Conservation (phyloP, 2,888 invertebrate genomes). For the Spilarctia lutea region DNA sequence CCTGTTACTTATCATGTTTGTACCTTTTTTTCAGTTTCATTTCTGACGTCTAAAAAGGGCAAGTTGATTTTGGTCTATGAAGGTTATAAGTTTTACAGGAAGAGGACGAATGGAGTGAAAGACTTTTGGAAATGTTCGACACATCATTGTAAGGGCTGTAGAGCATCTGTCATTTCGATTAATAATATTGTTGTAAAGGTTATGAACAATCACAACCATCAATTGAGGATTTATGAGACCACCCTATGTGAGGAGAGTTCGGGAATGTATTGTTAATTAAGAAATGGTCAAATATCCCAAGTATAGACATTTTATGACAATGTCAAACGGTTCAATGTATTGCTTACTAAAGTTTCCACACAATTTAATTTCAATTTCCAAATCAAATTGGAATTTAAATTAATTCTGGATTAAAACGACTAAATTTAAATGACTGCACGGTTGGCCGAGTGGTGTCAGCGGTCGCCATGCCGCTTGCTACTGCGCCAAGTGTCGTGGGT, state of each 20-base stretch:
- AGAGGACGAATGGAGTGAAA: constrained; percentile 12
- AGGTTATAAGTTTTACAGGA: constrained; percentile 17
- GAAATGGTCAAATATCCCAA: not conserved
- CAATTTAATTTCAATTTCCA: too few species aligned
- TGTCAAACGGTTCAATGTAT: too few species aligned
- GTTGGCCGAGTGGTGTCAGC: too few species aligned
- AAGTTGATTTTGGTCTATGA: constrained; percentile 8
- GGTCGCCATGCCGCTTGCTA: too few species aligned
- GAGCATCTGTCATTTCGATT: constrained; percentile 25
- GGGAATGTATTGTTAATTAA: not conserved
- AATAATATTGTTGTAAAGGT: not conserved
- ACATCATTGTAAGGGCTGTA: constrained; percentile 47
- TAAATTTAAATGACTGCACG: too few species aligned
- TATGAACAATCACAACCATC: constrained; percentile 11
- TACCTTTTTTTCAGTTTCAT: constrained; percentile 8
- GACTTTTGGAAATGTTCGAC: constrained; percentile 54
- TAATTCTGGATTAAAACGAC: too few species aligned
- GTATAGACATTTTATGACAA: too few species aligned
- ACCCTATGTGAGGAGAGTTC: not conserved
- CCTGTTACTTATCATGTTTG: not conserved
- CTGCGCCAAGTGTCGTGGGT: too few species aligned
- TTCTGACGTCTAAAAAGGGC: constrained; percentile 9
- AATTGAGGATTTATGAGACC: not conserved
- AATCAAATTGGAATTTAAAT: too few species aligned
- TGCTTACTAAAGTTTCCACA: too few species aligned